Conservation (phyloP, 1,140 invertebrate genomes). For the Cydia strobilella region DNA sequence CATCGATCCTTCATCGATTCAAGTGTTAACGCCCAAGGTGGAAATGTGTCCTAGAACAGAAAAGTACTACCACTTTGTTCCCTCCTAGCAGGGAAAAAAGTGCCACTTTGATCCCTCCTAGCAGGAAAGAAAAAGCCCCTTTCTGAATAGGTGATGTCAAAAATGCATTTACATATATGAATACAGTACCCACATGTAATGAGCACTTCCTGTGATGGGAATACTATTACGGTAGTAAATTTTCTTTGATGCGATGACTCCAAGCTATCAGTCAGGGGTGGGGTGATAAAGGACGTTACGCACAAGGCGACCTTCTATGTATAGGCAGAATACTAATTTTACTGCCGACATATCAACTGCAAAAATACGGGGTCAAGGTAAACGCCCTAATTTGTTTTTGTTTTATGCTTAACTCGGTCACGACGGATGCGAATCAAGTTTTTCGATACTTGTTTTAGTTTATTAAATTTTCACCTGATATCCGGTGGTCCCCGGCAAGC, state of each 20-base stretch:
- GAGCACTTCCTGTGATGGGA: background rate
- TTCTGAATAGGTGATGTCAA: too few relatives aligned
- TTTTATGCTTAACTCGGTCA: background rate
- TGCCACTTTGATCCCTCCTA: too few relatives aligned
- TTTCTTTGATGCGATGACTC: background rate
- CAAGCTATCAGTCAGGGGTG: background rate
- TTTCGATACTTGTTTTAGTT: background rate
- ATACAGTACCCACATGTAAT: background rate
- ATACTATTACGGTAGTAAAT: background rate
- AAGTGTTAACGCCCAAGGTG: too few relatives aligned
- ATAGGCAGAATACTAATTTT: slow-evolving; percentile 18
- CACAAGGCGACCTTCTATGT: slow-evolving; percentile 11
- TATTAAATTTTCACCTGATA: background rate
- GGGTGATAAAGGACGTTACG: background rate
- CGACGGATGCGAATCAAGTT: background rate
- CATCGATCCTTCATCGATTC: too few relatives aligned
- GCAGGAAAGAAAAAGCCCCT: too few relatives aligned
- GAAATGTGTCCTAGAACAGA: too few relatives aligned
- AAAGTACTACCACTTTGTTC: too few relatives aligned
- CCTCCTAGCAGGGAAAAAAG: too few relatives aligned
- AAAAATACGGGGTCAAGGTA: slow-evolving; percentile 7
- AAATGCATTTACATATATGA: background rate
- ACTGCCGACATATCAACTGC: background rate
- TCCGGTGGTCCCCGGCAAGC: too few relatives aligned
- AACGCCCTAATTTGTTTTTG: slow-evolving; percentile 3